Evolutionary conservation across 2,113 vertebrate species (phyloP).

Genomic region (Sander vitreus): DNA sequence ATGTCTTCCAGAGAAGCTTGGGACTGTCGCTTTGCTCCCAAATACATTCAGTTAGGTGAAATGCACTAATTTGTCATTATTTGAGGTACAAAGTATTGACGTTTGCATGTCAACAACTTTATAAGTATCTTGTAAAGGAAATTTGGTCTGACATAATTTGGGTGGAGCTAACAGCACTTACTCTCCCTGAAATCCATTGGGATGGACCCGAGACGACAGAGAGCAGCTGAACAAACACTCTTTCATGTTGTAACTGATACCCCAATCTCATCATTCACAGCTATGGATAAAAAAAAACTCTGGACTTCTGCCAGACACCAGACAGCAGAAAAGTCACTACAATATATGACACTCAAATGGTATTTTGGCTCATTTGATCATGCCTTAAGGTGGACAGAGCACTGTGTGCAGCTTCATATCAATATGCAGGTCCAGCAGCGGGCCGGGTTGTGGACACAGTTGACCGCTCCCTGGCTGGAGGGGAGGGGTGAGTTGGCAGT

Average conservation of each 20-base stretch:
- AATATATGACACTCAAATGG: constrained; percentile 18
- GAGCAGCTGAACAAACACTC: constrained; percentile 67
- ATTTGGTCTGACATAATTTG: background rate
- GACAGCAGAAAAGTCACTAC: constrained; percentile 33
- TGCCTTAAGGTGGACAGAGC: background rate
- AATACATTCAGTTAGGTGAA: constrained; percentile 4
- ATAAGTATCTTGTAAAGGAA: background rate
- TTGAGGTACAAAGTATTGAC: constrained; percentile 17
- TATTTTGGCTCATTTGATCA: constrained; percentile 11
- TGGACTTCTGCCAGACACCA: constrained; percentile 33
- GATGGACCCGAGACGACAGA: background rate
- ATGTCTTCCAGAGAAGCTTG: constrained; percentile 20
- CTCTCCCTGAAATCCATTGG: constrained; percentile 28
- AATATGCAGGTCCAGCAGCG: constrained; percentile 14
- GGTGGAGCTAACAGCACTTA: background rate
- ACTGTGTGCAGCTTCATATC: constrained; percentile 1
- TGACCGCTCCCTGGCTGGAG: constrained; percentile 26
- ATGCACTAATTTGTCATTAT: background rate
- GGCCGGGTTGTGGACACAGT: constrained; percentile 38
- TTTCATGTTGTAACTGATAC: constrained; percentile 48
- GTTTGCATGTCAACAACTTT: constrained; percentile 6
- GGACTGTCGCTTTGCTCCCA: constrained; percentile 14
- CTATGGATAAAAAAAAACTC: constrained; percentile 39
- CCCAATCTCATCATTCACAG: constrained; percentile 35
- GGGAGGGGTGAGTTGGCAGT: constrained; percentile 35